These are phyloP conservation scores for Stenchaetothrips biformis DNA, from an alignment of 2,888 invertebrate genomes.

Conservation along the genomic window DNA sequence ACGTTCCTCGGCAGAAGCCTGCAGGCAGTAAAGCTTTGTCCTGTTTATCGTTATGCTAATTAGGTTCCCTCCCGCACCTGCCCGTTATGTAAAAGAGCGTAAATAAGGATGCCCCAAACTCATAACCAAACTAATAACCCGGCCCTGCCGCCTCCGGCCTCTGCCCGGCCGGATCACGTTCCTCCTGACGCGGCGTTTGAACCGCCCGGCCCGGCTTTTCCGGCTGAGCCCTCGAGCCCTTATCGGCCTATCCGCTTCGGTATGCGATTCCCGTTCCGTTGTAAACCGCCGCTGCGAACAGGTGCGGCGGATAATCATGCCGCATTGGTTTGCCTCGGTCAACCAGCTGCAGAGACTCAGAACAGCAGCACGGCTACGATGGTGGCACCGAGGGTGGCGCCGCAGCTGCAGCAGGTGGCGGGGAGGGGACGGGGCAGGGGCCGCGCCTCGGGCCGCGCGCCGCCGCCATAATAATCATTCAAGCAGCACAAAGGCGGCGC, in stretches of 20 bases:
- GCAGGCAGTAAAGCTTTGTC: no score
- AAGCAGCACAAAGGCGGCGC: neutral
- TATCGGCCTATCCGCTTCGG: neutral
- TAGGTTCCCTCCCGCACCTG: neutral
- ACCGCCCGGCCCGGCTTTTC: no score
- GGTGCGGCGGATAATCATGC: no score
- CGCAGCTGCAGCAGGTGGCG: no score
- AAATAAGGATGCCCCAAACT: conserved; percentile 11
- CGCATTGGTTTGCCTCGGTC: neutral
- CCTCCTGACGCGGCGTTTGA: no score
- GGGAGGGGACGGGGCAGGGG: no score
- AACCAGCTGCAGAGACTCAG: neutral
- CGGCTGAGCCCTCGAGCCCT: neutral
- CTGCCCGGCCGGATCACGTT: neutral
- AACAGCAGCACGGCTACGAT: no score
- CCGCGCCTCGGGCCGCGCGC: neutral
- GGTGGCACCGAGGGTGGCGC: no score
- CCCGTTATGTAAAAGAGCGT: neutral
- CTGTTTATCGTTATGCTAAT: neutral
- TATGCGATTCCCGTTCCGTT: neutral
- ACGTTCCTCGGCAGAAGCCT: no score
- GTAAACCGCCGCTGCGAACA: no score
- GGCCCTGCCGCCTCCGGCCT: neutral
- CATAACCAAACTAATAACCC: conserved; percentile 3
- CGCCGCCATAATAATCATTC: neutral